phyloP scores from a whole-genome alignment of 2,888 invertebrate species.

The Gnatocerus cornutus region DNA sequence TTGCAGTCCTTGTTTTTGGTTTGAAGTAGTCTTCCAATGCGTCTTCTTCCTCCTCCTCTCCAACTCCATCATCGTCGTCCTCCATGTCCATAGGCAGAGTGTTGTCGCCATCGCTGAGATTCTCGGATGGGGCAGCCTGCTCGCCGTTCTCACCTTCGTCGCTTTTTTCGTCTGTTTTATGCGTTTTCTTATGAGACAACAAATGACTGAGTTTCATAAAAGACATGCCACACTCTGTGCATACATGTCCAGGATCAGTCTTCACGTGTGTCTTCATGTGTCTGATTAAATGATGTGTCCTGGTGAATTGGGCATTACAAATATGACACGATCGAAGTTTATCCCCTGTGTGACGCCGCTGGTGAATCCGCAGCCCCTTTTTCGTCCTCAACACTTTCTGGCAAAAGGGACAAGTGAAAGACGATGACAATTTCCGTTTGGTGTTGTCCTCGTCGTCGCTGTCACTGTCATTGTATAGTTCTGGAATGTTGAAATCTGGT shows the following conservation, averaged over 20 bases:
- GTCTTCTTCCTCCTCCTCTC: slow-evolving; percentile 58
- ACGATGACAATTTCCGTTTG: slow-evolving; percentile 36
- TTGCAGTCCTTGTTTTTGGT: slow-evolving; percentile 48
- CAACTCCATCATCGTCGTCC: slow-evolving; percentile 51
- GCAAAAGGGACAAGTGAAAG: slow-evolving; percentile 65
- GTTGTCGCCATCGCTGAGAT: slow-evolving; percentile 38
- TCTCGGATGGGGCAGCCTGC: slow-evolving; percentile 26
- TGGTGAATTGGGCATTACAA: slow-evolving; percentile 66
- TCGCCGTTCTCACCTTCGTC: slow-evolving; percentile 41
- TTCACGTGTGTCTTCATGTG: slow-evolving; percentile 66
- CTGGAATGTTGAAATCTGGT: slow-evolving; percentile 55
- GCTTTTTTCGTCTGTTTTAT: slow-evolving; percentile 50
- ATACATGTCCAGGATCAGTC: slow-evolving; percentile 55
- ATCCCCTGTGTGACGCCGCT: slow-evolving; percentile 78
- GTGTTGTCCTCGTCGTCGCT: slow-evolving; percentile 48
- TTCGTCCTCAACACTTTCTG: slow-evolving; percentile 64
- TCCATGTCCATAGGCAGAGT: slow-evolving; percentile 45
- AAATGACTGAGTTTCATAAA: slow-evolving; percentile 60
- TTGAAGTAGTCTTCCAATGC: slow-evolving; percentile 47
- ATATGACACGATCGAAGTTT: slow-evolving; percentile 66
- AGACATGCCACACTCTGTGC: slow-evolving; percentile 59
- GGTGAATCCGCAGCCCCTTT: slow-evolving; percentile 72
- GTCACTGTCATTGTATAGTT: slow-evolving; percentile 50
- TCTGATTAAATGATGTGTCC: slow-evolving; percentile 65
- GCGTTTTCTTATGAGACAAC: slow-evolving; percentile 58